Base-by-base conservation (phyloP, 2,113 vertebrate species). In the Pachycephala philippinensis region DNA sequence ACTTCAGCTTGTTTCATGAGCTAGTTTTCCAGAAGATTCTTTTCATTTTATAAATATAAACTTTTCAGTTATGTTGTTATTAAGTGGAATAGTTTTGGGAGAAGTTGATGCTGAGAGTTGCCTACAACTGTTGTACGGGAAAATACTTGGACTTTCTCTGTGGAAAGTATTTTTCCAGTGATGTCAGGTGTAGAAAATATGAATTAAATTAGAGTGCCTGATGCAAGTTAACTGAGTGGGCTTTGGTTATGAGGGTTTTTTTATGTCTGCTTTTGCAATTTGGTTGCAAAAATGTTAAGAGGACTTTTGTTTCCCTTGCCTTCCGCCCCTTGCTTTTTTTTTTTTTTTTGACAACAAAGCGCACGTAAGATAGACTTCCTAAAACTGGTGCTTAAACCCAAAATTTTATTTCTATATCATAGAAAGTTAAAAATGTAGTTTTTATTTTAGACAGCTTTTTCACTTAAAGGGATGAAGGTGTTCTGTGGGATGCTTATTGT, bases 171-270 rank as follows among this genome's bases (percentile, higher is more conserved):
- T 66, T 86, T 93, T 92, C 54, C 22, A 61, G 27, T 42, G 15
- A 44, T 92, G 82, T 68, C 60, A 92, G 78, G 78, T 69, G 27
- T 83, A 85, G 81, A 96, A 91, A 90, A 76, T 42, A 49, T 44
- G 27, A 35, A 10, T 74, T 74, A 52, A 81, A n/a, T 74, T 60
- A n/a, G 28, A 75, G 20, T 75, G 31, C 42, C 64, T 75, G 44
- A 69, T 76, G 49, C 52, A 78, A 56, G 7, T 52, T 87, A 65
- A 10, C 3, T 1, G 27, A 78, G 8, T 66, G 10, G 7, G 0
- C 35, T 64, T 74, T 74, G 13, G 21, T 10, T 65, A 84, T 78
- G 24, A 31, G 8, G 5, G 1, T 0, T 17, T 66, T 75, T 60
- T 71, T 6, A 10, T 45, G 12, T 44, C n/a, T 83, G 5, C 19